phyloP scores from a whole-genome alignment of 2,113 vertebrate genomes.

The Thymallus thymallus region DNA sequence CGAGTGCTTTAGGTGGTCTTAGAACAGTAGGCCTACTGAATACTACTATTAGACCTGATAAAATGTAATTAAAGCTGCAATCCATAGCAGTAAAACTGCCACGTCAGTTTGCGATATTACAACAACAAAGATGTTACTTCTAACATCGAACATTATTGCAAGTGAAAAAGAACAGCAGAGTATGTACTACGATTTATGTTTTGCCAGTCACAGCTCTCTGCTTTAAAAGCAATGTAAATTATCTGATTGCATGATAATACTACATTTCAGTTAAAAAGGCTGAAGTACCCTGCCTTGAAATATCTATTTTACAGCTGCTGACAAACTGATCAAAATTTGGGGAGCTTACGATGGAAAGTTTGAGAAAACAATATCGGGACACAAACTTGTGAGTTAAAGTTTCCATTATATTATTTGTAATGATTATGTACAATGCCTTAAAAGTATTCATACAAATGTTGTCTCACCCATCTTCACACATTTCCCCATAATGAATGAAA shows the following conservation, averaged over 20 bases:
- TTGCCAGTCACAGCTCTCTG: too few relatives aligned
- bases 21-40: neutral
- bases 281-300: neutral
- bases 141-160: too few relatives aligned
- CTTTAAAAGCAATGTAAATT: too few relatives aligned
- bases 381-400: conserved; percentile 88
- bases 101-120: too few relatives aligned
- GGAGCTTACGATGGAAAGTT: conserved; percentile 98
- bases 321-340: conserved; percentile 99
- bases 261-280: neutral
- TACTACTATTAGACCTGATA: neutral
- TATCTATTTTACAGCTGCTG: conserved; percentile 81
- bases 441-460: neutral
- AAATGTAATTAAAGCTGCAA: too few relatives aligned
- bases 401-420: neutral
- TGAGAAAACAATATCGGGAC: conserved; percentile 97
- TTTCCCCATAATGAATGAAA: too few relatives aligned
- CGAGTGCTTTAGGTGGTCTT: neutral
- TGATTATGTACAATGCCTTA: neutral
- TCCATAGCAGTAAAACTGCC: too few relatives aligned
- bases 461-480: neutral
- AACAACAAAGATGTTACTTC: too few relatives aligned
- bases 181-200: too few relatives aligned
- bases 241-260: too few relatives aligned
- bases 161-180: too few relatives aligned